Evolutionary conservation across 2,797 vertebrate genomes (phyloP).

Genomic region (Hoplostethus mediterraneus): DNA sequence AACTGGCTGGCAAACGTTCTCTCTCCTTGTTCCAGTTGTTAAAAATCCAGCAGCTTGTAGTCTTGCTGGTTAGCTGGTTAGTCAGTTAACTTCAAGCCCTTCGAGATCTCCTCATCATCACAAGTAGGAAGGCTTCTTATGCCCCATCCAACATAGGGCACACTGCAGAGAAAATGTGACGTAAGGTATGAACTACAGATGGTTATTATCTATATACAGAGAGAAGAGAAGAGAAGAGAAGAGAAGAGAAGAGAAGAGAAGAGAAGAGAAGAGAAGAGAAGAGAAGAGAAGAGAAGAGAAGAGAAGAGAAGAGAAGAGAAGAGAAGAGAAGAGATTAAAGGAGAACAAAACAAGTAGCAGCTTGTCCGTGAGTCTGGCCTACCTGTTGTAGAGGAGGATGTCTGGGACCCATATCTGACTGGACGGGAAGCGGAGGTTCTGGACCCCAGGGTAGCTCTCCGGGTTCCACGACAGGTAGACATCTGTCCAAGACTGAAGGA

Average conservation of each 20-base stretch:
- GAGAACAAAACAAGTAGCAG: neutral
- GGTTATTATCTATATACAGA: too few relatives aligned
- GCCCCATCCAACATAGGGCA: too few relatives aligned
- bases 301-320: neutral
- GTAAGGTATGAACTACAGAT: too few relatives aligned
- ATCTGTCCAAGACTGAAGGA: slow-evolving; percentile 87
- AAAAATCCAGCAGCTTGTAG: too few relatives aligned
- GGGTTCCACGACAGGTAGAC: slow-evolving; percentile 90
- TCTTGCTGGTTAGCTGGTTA: too few relatives aligned
- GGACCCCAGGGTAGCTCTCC: slow-evolving; percentile 88
- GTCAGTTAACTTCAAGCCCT: too few relatives aligned
- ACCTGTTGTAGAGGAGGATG: slow-evolving; percentile 95
- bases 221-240: neutral
- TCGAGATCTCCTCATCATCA: too few relatives aligned
- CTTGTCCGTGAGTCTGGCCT: slow-evolving; percentile 21
- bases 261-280: neutral
- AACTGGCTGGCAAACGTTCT: neutral
- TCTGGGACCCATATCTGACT: slow-evolving; percentile 92
- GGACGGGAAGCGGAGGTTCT: slow-evolving; percentile 90
- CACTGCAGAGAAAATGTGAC: too few relatives aligned
- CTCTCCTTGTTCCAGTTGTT: neutral
- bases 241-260: neutral
- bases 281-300: neutral
- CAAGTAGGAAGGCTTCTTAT: too few relatives aligned
- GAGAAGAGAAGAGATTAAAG: neutral